These are phyloP conservation scores for Pentalonia nigronervosa DNA, from an alignment of 1,140 invertebrate species.

Conservation along the genomic window DNA sequence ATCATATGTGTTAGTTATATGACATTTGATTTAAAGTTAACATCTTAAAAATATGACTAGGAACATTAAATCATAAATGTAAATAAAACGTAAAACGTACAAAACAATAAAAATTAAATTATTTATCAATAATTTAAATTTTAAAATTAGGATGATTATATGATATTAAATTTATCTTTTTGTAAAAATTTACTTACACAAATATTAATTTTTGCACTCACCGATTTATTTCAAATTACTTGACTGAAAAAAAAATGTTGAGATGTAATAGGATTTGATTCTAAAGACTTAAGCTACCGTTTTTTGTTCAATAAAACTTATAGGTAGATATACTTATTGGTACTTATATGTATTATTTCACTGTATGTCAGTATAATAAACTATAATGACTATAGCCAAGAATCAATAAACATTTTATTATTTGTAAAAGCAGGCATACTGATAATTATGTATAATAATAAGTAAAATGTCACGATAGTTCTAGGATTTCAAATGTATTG, in stretches of 20 bases:
- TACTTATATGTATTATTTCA: neutral
- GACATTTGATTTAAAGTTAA: no score
- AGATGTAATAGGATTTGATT: neutral
- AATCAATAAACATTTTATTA: neutral
- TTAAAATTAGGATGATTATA: neutral
- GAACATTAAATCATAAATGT: neutral
- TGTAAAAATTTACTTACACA: neutral
- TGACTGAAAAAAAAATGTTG: neutral
- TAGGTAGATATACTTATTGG: neutral
- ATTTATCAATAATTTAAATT: no score
- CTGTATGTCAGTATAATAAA: neutral
- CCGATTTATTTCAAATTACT: neutral
- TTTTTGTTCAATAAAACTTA: neutral
- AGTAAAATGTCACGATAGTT: neutral
- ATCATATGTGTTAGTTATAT: no score
- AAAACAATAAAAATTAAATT: no score
- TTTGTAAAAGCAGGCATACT: neutral
- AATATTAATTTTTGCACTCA: neutral
- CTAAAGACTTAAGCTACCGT: neutral
- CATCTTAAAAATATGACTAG: neutral
- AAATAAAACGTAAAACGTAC: neutral
- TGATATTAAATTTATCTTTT: neutral
- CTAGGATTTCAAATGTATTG: neutral
- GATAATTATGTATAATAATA: neutral
- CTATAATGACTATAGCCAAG: neutral